These are phyloP conservation scores for Pterocles orientalis DNA, from an alignment of 2,113 vertebrate species.

Conservation along the genomic window DNA sequence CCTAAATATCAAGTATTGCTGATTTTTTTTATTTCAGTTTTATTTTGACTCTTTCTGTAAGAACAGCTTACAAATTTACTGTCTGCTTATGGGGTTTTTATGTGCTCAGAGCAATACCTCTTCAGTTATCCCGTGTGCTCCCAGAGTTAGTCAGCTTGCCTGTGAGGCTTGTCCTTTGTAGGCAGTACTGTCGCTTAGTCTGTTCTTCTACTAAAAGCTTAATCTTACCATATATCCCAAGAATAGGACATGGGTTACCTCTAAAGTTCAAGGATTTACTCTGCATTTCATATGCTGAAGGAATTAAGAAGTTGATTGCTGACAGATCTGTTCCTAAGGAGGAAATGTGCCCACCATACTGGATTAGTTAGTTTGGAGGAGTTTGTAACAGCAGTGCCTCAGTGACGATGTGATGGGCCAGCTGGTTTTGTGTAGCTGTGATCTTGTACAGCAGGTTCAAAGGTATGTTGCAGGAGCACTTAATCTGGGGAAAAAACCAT, in stretches of 20 bases:
- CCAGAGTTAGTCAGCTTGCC: background rate
- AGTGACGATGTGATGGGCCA: background rate
- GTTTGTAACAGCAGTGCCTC: background rate
- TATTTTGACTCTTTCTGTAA: background rate
- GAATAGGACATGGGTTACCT: background rate
- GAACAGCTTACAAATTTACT: background rate
- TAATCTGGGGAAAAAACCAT: background rate
- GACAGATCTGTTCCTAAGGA: background rate
- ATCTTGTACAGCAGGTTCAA: background rate
- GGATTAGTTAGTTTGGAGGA: background rate
- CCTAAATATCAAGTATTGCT: background rate
- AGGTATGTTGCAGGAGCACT: conserved; percentile 5
- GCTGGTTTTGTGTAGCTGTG: background rate
- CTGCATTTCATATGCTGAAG: background rate
- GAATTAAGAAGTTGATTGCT: background rate
- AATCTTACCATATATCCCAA: background rate
- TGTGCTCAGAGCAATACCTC: background rate
- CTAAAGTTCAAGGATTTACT: background rate
- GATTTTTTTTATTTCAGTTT: background rate
- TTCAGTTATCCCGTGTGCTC: background rate
- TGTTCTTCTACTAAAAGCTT: background rate
- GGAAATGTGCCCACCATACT: background rate
- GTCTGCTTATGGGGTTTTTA: background rate
- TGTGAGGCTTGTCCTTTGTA: background rate
- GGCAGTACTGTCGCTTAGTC: background rate